phyloP scores from a whole-genome alignment of 1,140 invertebrate species.

The Tachypleus tridentatus region DNA sequence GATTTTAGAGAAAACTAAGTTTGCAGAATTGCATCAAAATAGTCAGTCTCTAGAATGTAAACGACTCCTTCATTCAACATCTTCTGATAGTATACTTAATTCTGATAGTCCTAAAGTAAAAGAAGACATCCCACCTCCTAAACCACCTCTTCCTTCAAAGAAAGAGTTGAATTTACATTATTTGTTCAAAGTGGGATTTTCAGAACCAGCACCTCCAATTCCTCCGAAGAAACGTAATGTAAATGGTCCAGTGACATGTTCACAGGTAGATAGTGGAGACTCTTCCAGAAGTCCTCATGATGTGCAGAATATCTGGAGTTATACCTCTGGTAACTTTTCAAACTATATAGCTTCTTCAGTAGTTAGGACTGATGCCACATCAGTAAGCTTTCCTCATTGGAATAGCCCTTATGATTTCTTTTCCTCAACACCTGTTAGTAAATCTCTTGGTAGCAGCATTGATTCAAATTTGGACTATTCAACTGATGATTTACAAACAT shows the following conservation, averaged over 20 bases:
- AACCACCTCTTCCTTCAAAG: slow-evolving; percentile 58
- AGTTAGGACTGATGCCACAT: slow-evolving; percentile 11
- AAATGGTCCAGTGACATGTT: slow-evolving; percentile 1
- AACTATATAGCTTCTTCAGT: too few species aligned
- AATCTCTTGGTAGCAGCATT: slow-evolving; percentile 55
- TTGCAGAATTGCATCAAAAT: slow-evolving; percentile 1
- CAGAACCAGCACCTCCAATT: slow-evolving; percentile 47
- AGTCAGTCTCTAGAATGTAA: not conserved
- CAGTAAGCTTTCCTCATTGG: slow-evolving; percentile 15
- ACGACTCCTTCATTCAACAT: slow-evolving; percentile 17
- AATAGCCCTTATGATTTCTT: slow-evolving; percentile 17
- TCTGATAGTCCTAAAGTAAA: slow-evolving; percentile 2
- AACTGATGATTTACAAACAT: slow-evolving; percentile 44
- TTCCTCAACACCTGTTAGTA: slow-evolving; percentile 18
- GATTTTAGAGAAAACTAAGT: slow-evolving; percentile 33
- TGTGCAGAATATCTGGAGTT: not conserved
- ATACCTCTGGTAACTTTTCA: not conserved
- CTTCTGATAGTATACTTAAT: slow-evolving; percentile 20
- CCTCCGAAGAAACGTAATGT: slow-evolving; percentile 53
- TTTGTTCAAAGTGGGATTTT: slow-evolving; percentile 37
- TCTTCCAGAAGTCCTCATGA: not conserved
- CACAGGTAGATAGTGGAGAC: not conserved
- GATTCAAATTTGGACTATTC: slow-evolving; percentile 73
- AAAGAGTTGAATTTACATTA: slow-evolving; percentile 19
- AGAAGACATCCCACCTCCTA: slow-evolving; percentile 51